Percentiles rank a stretch among this genome's conserved stretches.
phyloP scores from a whole-genome alignment of 30 jellyfish, hydroid and myxozoan species.

The Aurelia sp. region DNA sequence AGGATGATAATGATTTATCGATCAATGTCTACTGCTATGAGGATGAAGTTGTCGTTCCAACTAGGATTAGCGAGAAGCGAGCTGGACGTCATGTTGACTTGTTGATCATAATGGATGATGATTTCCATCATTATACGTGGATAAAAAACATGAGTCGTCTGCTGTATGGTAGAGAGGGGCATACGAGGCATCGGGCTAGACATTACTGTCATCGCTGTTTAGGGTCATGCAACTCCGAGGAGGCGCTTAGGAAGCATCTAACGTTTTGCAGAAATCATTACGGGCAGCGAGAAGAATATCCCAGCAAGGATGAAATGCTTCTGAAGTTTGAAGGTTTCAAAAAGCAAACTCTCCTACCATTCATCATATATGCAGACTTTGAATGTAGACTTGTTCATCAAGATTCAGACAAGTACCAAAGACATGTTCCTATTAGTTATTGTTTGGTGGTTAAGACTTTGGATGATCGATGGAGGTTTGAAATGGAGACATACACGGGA shows the following conservation, averaged over 20 bases:
- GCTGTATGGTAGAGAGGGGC: background rate
- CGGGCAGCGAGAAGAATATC: background rate
- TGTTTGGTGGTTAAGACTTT: background rate
- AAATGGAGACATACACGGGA: background rate
- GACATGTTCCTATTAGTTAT: background rate
- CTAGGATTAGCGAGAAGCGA: background rate
- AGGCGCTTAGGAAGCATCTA: background rate
- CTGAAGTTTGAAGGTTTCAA: background rate
- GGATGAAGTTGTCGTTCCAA: background rate
- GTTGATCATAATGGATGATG: background rate
- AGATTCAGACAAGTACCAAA: background rate
- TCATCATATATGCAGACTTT: constrained; percentile 9
- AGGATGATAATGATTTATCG: constrained; percentile 4
- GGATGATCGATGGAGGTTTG: background rate
- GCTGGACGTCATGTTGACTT: background rate
- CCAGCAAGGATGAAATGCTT: background rate
- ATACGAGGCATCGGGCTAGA: background rate
- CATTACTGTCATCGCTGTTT: background rate
- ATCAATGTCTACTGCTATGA: constrained; percentile 5
- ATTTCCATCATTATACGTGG: background rate
- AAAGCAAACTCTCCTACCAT: background rate
- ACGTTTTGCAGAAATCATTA: background rate
- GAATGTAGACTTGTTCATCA: background rate
- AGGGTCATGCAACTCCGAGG: background rate
- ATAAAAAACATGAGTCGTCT: background rate